A percentile compares a stretch with the other conserved stretches of the same genome.
Conservation (phyloP, 2,888 invertebrate species). For the Allophyes oxyacanthae region DNA sequence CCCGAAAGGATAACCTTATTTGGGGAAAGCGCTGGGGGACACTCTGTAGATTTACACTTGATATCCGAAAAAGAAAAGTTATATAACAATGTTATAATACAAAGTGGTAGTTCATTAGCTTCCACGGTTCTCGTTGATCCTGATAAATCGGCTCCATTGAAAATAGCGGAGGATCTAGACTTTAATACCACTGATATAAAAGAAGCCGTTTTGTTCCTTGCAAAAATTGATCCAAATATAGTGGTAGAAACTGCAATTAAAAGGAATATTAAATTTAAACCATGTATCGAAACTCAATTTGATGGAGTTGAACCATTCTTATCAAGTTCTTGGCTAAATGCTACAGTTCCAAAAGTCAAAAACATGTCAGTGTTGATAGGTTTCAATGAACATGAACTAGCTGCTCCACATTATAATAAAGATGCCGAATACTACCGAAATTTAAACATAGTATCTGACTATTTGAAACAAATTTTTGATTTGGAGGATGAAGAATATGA, state of each 20-base stretch:
- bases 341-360: conserved; percentile 61
- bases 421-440: conserved; percentile 51
- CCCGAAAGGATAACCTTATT: conserved; percentile 66
- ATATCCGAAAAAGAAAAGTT: conserved; percentile 61
- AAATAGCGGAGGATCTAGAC: conserved; percentile 64
- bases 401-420: conserved; percentile 39
- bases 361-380: conserved; percentile 69
- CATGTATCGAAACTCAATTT: conserved; percentile 70
- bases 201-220: conserved; percentile 63
- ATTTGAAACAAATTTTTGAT: conserved; percentile 50
- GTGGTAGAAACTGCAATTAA: conserved; percentile 58
- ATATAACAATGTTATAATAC: conserved; percentile 67
- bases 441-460: conserved; percentile 47
- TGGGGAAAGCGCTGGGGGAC: conserved; percentile 70
- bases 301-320: conserved; percentile 66
- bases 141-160: conserved; percentile 59
- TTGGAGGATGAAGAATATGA: conserved; percentile 51
- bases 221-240: conserved; percentile 49
- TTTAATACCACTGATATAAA: conserved; percentile 49
- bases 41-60: conserved; percentile 69
- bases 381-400: conserved; percentile 66
- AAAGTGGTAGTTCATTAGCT: conserved; percentile 67
- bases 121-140: conserved; percentile 57
- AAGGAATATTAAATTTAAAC: conserved; percentile 57
- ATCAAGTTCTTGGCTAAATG: conserved; percentile 61